These are phyloP conservation scores for Hirundo rustica DNA, from an alignment of 2,797 vertebrate species.

Conservation along the genomic window DNA sequence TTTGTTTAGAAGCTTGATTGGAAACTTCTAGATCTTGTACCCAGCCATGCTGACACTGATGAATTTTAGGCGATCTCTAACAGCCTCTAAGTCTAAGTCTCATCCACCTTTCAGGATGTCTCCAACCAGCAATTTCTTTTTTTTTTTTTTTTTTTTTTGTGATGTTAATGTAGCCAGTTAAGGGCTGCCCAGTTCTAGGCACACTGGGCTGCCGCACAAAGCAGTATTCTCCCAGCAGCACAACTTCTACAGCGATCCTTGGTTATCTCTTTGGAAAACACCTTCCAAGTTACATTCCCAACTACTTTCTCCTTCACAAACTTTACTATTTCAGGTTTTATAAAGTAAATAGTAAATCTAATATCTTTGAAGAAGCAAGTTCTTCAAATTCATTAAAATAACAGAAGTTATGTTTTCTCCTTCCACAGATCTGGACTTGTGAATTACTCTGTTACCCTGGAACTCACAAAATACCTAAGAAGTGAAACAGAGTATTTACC, in stretches of 20 bases:
- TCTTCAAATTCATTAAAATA: slow-evolving; percentile 7
- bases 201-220: neutral
- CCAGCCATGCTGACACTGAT: neutral
- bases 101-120: neutral
- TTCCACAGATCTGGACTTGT: slow-evolving; percentile 82
- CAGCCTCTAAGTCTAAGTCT: neutral
- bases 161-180: neutral
- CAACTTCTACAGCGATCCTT: neutral
- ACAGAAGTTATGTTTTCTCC: neutral
- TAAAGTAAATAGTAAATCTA: neutral
- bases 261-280: neutral
- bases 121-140: neutral
- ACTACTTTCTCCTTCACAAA: neutral
- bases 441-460: slow-evolving; percentile 81
- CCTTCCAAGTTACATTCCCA: neutral
- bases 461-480: slow-evolving; percentile 85
- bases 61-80: neutral
- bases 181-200: neutral
- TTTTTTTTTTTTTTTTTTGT: neutral
- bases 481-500: slow-evolving; percentile 85
- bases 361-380: neutral
- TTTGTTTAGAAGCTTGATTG: neutral
- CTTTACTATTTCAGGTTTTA: neutral
- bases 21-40: neutral
- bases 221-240: neutral